Evolutionary conservation across 2,797 vertebrate species (phyloP), one percentile per base, ranked within the genome.

Genomic region (Manis javanica): DNA sequence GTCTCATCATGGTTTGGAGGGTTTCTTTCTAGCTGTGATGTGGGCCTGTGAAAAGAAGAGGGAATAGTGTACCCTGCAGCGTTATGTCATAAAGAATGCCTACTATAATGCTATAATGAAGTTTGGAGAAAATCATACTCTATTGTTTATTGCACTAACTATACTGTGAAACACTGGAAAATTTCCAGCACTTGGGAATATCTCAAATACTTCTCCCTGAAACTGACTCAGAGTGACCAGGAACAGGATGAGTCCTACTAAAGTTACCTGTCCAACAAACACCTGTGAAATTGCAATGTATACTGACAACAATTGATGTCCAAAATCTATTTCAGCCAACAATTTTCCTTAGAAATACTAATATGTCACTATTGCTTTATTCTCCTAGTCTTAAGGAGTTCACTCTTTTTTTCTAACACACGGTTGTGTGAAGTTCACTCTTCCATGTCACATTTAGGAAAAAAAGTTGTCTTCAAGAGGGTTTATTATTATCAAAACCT

Each of bases 401-500:
- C n/a, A 49, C 13, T 55, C 12, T 84, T 83, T 53, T 83, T 87
- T 88, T 31, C 26, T 68, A 64, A 66, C 14, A 59, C 42, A 84
- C 23, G 64, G 2, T 51, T 92, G 18, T 84, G 34, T 89, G 39
- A 92, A 81, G 37, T 68, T 18, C 19, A 55, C 39, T 68, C 69
- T 37, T 69, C 46, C 55, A 15, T 87, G n/a, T 86, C 39, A 89
- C 12, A 84, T 55, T 95, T 13, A 75, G 14, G 46, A 11, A 15
- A 13, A 2, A 15, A 64, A 29, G 1, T 85, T 92, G 85, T 78
- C 31, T 77, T 90, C 74, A 23, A 10, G 24, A 53, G n/a, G 8
- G 29, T 83, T 94, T 90, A 75, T 66, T 96, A 19, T 59, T 77
- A 91, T 87, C 75, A 95, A 93, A 96, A 59, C 16, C 21, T 66